Evolutionary conservation across 1,140 invertebrate genomes (phyloP), one percentile per base, ranked within the genome.

Genomic region (Proctacanthus coquilletti): DNA sequence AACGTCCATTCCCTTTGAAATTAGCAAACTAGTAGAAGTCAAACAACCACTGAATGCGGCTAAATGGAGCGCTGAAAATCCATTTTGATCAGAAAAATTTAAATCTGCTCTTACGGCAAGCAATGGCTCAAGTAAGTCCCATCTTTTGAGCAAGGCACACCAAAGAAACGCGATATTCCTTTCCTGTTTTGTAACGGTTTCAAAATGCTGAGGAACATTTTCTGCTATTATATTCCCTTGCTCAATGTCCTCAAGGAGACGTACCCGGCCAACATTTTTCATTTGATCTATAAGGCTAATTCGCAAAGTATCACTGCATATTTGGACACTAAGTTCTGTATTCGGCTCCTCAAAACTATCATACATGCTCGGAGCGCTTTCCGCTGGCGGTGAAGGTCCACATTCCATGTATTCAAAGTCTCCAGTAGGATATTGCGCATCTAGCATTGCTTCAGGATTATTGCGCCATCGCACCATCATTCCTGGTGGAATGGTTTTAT

Each of bases 31-130:
- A 10, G 78, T 69, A 25, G 77, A 76, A n/a, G 74, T 69, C 20
- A 75, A 50, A 44, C 74, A 81, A 11, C 81, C 77, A 45, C 75
- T 79, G 49, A 84, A 84, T 3, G 81, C 74, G n/a, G 74, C 72
- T 37, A 82, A 61, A 53, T 85, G 80, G 18, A 85, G 49, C 4
- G 78, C 72, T 1, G 72, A 74, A 36, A 82, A 55, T 1, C 79
- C 79, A 32, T 73, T 68, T 14, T 73, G 70, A 49, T 84, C 76
- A 42, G 64, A 67, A 45, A 76, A 75, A 39, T 74, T 61, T 19
- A 80, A 54, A 43, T 82, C 73, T n/a, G 77, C 77, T 10, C 77
- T 78, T 2, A 63, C 52, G 8, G 67, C 63, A 14, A 79, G 50
- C 19, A 84, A 52, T 6, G 60, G 54, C 6, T 69, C 66, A 18